Evolutionary conservation across 2,113 vertebrate species (phyloP).

Genomic region (Hippocampus guttulatus): DNA sequence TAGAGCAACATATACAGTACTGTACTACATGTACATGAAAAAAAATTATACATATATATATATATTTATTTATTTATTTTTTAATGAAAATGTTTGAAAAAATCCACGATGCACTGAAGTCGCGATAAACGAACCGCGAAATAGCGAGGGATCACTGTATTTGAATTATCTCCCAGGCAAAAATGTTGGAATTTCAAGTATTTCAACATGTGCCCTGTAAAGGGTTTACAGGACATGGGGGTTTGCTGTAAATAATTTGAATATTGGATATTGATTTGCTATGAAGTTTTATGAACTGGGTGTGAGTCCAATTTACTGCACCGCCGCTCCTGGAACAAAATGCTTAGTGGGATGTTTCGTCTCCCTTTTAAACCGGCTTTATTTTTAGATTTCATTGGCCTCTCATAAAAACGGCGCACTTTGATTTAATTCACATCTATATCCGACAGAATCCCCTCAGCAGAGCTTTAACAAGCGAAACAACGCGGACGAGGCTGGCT

Average conservation of each 20-base stretch:
- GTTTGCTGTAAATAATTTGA: slow-evolving; percentile 45
- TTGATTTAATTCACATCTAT: slow-evolving; percentile 15
- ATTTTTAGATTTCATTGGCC: slow-evolving; percentile 26
- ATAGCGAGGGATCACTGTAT: too few species aligned
- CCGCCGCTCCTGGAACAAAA: slow-evolving; percentile 21
- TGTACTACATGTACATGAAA: too few species aligned
- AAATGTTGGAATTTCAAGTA: background rate
- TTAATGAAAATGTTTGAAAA: too few species aligned
- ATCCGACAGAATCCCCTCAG: slow-evolving; percentile 1
- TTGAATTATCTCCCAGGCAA: too few species aligned
- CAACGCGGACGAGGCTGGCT: background rate
- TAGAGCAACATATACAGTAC: too few species aligned
- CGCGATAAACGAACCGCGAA: too few species aligned
- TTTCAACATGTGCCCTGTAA: background rate
- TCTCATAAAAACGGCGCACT: slow-evolving; percentile 21
- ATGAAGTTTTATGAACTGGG: slow-evolving; percentile 50
- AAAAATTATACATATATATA: too few species aligned
- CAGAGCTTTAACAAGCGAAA: slow-evolving; percentile 1
- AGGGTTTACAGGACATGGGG: background rate
- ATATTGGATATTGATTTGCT: slow-evolving; percentile 59
- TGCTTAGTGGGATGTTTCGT: slow-evolving; percentile 27
- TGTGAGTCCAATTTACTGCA: slow-evolving; percentile 33
- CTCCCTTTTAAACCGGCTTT: slow-evolving; percentile 1
- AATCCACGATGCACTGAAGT: too few species aligned
- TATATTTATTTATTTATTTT: too few species aligned